A percentile compares a stretch with the other conserved stretches of the same genome.
Evolutionary conservation across 2,888 invertebrate species (phyloP).

Genomic region (Romanomermis culicivorax): DNA sequence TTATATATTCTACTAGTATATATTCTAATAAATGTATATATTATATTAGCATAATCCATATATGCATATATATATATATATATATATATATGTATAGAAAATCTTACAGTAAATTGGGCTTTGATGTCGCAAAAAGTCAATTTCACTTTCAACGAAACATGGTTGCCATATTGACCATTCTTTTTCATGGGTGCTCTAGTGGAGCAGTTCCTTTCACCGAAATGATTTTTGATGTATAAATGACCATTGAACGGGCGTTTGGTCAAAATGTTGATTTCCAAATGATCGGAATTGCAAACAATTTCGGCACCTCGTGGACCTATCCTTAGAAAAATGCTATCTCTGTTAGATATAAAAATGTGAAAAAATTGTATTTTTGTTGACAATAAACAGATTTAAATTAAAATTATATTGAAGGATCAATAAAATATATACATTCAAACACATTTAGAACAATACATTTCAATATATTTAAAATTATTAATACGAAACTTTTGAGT

Average conservation of each 20-base stretch:
- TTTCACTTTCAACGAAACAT: not conserved
- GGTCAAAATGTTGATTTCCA: constrained; percentile 15
- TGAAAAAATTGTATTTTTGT: no score
- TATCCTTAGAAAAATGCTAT: not conserved
- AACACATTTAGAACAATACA: no score
- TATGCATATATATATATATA: no score
- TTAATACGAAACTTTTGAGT: no score
- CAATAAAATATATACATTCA: no score
- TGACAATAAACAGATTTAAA: no score
- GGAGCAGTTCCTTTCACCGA: constrained; percentile 6
- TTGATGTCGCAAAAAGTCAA: not conserved
- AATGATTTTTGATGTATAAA: constrained; percentile 16
- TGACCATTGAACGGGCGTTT: constrained; percentile 15
- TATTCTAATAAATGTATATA: no score
- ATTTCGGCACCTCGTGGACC: constrained; percentile 16
- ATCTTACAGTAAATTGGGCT: constrained; percentile 4
- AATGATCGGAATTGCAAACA: constrained; percentile 12
- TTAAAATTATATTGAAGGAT: no score
- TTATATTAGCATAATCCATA: no score
- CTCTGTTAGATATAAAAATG: no score
- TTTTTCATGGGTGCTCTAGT: constrained; percentile 8
- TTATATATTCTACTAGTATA: no score
- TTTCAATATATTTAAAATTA: no score
- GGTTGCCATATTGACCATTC: not conserved
- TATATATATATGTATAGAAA: not conserved